These are phyloP conservation scores for Cremastinae sp. DNA, from an alignment of 2,888 invertebrate genomes.

Conservation along the genomic window DNA sequence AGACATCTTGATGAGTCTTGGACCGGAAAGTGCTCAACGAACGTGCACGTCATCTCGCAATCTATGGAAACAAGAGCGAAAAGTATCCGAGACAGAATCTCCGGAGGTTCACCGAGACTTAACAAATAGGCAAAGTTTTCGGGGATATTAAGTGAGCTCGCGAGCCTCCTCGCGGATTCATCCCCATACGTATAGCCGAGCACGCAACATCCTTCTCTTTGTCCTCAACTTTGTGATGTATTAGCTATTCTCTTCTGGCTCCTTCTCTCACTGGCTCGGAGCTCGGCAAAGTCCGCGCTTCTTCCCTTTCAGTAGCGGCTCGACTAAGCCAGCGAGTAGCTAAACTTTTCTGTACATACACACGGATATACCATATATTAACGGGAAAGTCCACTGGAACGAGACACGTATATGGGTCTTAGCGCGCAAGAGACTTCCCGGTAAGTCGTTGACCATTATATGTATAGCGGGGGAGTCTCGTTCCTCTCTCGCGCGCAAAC, in stretches of 20 bases:
- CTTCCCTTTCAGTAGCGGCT: conserved; percentile 45
- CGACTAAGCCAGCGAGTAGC: conserved; percentile 42
- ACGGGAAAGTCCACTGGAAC: neutral
- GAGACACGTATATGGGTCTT: conserved; percentile 53
- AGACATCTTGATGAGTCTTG: too few relatives aligned
- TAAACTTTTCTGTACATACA: conserved; percentile 25
- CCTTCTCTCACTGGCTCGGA: conserved; percentile 24
- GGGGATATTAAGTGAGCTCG: conserved; percentile 48
- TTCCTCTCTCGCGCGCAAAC: conserved; percentile 45
- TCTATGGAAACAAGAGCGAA: conserved; percentile 65
- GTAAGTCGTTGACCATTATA: conserved; percentile 57
- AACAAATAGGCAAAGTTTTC: conserved; percentile 80
- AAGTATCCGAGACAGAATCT: conserved; percentile 77
- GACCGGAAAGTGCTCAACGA: conserved; percentile 42
- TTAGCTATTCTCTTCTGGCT: conserved; percentile 74
- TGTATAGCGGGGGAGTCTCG: conserved; percentile 33
- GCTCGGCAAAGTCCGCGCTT: conserved; percentile 45
- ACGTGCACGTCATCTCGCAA: conserved; percentile 53
- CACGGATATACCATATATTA: conserved; percentile 6
- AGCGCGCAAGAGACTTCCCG: conserved; percentile 39
- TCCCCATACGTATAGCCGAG: conserved; percentile 65
- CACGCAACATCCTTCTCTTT: conserved; percentile 79
- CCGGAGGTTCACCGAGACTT: conserved; percentile 74
- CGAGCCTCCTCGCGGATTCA: conserved; percentile 73
- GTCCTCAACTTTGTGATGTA: conserved; percentile 80